Evolutionary conservation across 2,797 vertebrate genomes (phyloP).

Genomic region (Sebastes oblongus): DNA sequence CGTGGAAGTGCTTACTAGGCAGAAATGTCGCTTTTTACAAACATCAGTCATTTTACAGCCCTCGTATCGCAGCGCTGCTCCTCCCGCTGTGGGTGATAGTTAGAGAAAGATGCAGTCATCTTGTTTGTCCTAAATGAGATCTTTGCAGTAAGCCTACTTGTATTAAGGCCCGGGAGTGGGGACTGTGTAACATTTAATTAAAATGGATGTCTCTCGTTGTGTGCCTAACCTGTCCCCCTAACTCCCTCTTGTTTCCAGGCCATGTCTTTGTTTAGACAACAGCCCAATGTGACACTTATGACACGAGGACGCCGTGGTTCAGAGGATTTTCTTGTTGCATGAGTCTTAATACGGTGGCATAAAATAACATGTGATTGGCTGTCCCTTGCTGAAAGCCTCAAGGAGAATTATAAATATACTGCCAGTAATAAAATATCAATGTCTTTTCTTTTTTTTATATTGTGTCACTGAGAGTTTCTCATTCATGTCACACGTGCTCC

Average conservation of each 20-base stretch:
- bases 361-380: slow-evolving; percentile 66
- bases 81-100: slow-evolving; percentile 77
- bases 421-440: slow-evolving; percentile 59
- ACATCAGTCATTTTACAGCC: slow-evolving; percentile 88
- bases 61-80: slow-evolving; percentile 62
- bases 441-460: slow-evolving; percentile 42
- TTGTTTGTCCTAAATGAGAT: slow-evolving; percentile 83
- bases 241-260: slow-evolving; percentile 78
- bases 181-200: slow-evolving; percentile 83
- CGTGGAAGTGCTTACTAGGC: slow-evolving; percentile 95
- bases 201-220: slow-evolving; percentile 82
- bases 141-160: slow-evolving; percentile 79
- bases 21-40: slow-evolving; percentile 93
- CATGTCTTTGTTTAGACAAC: slow-evolving; percentile 80
- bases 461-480: slow-evolving; percentile 32
- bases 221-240: slow-evolving; percentile 79
- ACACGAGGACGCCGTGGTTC: slow-evolving; percentile 66
- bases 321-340: slow-evolving; percentile 64
- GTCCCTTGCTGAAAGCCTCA: slow-evolving; percentile 67
- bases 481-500: slow-evolving; percentile 24
- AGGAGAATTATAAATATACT: slow-evolving; percentile 71
- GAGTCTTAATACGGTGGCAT: slow-evolving; percentile 65
- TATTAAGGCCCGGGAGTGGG: slow-evolving; percentile 78
- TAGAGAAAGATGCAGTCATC: slow-evolving; percentile 84
- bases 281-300: slow-evolving; percentile 73